Conservation (phyloP, 2,888 invertebrate genomes). For the Leucophenga montana region DNA sequence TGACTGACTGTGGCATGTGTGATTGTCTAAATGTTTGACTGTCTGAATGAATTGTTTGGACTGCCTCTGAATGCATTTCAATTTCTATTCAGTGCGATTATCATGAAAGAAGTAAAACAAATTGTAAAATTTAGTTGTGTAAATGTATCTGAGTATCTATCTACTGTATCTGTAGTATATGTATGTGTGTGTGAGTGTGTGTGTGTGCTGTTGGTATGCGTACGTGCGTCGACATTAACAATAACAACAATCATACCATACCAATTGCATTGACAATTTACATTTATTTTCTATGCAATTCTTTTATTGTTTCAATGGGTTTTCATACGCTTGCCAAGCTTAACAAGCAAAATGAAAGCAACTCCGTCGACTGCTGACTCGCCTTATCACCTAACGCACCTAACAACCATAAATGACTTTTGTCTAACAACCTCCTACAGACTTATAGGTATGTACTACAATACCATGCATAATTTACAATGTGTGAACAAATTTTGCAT, state of each 20-base stretch:
- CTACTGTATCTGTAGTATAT: too few species aligned
- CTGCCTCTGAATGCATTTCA: neutral
- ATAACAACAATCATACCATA: too few species aligned
- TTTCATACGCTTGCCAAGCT: neutral
- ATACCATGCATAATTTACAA: neutral
- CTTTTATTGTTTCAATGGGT: neutral
- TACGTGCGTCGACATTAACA: neutral
- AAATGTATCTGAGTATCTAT: neutral
- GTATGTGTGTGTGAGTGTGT: neutral
- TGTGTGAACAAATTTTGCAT: slow-evolving; percentile 17
- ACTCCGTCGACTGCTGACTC: neutral
- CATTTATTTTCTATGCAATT: neutral
- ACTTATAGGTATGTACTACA: neutral
- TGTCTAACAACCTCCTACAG: neutral
- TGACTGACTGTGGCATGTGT: neutral
- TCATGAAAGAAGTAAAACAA: too few species aligned
- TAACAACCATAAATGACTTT: too few species aligned
- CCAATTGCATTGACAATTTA: slow-evolving; percentile 5
- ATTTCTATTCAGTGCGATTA: neutral
- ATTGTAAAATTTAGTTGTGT: too few species aligned
- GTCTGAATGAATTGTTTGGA: neutral
- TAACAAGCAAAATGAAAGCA: neutral
- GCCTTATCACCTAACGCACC: neutral
- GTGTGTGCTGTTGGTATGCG: neutral
- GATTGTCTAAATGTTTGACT: neutral